Conservation (phyloP, 2,888 invertebrate genomes). For the Protodeltote pygarga region DNA sequence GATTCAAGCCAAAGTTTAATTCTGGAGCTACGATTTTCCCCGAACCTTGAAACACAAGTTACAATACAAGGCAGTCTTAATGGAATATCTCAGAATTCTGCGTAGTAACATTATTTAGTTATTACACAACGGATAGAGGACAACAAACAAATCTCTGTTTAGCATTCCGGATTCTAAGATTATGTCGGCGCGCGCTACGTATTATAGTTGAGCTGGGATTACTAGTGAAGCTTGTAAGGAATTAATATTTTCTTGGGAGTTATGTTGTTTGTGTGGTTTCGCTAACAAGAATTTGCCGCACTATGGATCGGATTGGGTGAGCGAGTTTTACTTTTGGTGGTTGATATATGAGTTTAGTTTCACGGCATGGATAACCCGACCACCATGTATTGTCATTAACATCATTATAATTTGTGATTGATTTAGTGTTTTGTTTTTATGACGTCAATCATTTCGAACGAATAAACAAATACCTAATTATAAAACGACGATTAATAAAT, state of each 20-base stretch:
- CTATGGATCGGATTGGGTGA: neutral
- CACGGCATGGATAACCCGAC: neutral
- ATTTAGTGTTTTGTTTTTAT: too few species aligned
- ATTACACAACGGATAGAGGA: constrained; percentile 24
- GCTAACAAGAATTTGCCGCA: neutral
- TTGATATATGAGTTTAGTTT: neutral
- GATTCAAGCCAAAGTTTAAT: too few species aligned
- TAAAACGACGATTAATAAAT: too few species aligned
- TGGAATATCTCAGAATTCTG: constrained; percentile 13
- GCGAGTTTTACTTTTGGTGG: neutral
- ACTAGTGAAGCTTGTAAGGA: constrained; percentile 26
- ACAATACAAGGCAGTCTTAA: constrained; percentile 13
- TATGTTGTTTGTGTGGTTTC: constrained; percentile 15
- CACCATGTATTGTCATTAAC: too few species aligned
- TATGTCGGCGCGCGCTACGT: constrained; percentile 29
- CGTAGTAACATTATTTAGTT: constrained; percentile 26
- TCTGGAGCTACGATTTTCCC: neutral
- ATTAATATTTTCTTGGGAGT: constrained; percentile 32
- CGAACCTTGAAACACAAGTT: constrained; percentile 14
- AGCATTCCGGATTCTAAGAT: constrained; percentile 43
- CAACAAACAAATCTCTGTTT: constrained; percentile 45
- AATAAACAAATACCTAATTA: too few species aligned
- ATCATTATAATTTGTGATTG: too few species aligned
- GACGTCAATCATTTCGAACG: too few species aligned
- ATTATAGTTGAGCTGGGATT: constrained; percentile 38